These are phyloP conservation scores for Plumapathes pennacea DNA, from an alignment of 92 coral and sea anemone species.

Conservation along the genomic window DNA sequence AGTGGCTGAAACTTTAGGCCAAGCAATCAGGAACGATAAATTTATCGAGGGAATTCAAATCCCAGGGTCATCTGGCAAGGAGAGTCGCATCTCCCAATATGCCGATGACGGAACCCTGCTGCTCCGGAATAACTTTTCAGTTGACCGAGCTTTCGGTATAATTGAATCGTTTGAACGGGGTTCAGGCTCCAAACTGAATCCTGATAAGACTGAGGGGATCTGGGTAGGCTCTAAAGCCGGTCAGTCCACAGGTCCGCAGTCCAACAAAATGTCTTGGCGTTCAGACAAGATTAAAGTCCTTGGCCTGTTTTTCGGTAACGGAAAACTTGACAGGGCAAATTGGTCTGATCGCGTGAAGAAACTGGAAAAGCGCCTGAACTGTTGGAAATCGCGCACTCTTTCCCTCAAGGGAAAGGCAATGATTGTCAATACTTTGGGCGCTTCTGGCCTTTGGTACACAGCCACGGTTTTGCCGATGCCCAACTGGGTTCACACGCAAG, in stretches of 20 bases:
- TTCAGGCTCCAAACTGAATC: constrained; percentile 20
- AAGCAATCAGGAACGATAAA: constrained; percentile 9
- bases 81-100: constrained; percentile 1
- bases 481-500: not conserved
- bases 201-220: constrained; percentile 31
- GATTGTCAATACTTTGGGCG: constrained; percentile 17
- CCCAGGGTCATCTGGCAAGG: not conserved
- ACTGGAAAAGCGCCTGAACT: constrained; percentile 14
- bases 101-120: constrained; percentile 34
- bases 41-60: constrained; percentile 15
- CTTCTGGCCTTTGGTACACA: constrained; percentile 29
- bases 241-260: constrained; percentile 7
- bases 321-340: constrained; percentile 9
- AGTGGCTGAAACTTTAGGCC: constrained; percentile 9
- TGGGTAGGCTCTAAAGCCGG: constrained; percentile 46
- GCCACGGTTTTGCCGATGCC: constrained; percentile 29
- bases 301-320: constrained; percentile 12
- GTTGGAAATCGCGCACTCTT: constrained; percentile 11
- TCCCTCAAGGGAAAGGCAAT: constrained; percentile 24
- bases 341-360: constrained; percentile 8
- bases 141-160: not conserved
- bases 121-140: constrained; percentile 5
- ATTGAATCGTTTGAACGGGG: constrained; percentile 11
- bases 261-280: constrained; percentile 35
- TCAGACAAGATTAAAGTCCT: constrained; percentile 34